Evolutionary conservation across 2,797 vertebrate genomes (phyloP), one percentile per base, ranked within the genome.

Genomic region (Echeneis naucrates): DNA sequence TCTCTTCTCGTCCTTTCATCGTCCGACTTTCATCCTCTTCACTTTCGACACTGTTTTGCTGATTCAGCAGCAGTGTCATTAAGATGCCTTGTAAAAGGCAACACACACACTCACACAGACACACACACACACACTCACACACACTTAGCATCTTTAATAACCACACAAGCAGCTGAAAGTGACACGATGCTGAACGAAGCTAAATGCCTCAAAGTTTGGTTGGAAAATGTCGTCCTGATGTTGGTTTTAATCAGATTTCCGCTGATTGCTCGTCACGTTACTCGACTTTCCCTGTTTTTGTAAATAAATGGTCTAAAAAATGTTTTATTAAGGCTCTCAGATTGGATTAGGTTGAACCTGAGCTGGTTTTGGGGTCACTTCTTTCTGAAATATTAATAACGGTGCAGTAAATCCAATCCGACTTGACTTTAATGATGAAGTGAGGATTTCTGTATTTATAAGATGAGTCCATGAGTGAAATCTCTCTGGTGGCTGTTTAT

Each of bases 1-100:
- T 50, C 26, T 7, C 47, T 32, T 33, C 33, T 51, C 26, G n/a
- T 56, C 47, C 58, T 44, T 51, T 4, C 13, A 62, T 76, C 79
- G 58, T 81, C 73, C 75, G 64, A 82, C 85, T 82, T 76, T 85
- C 84, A 72, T 70, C 80, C 71, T 83, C 81, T 71, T 82, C 81
- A 56, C 67, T 79, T 70, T 26, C 50, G 48, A 9, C 44, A 19
- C 10, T 4, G 45, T 81, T 88, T 83, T 82, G 90, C 87, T 83
- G 84, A 86, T 74, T 91, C 88, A 89, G 88, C 88, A 68, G 75
- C 67, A 3, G 71, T 26, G 56, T 91, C 90, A 91, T 92, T 92
- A 90, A 83, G 83, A 89, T 69, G 81, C 77, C 19, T 42, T 79
- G 80, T 81, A 75, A 86, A 81, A 90, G 53, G 73, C 56, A 57